These are phyloP conservation scores for Pangasius krempfi DNA, from an alignment of 2,797 vertebrate genomes.

Conservation along the genomic window DNA sequence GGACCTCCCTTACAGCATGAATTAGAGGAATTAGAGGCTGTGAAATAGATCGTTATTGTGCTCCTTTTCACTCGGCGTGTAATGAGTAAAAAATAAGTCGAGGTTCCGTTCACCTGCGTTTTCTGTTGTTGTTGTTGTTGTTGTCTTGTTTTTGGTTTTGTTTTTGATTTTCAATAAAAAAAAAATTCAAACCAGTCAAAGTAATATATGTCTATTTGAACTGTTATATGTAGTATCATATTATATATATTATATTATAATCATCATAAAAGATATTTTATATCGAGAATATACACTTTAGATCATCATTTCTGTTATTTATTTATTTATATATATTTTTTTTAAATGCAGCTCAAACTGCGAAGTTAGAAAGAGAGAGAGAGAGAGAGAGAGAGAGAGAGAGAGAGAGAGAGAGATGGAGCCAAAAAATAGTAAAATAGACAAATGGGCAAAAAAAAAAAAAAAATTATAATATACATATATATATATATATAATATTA, in stretches of 20 bases:
- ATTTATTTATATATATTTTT: neutral
- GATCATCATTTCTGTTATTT: neutral
- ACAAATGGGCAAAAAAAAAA: neutral
- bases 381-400: neutral
- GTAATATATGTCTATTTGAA: neutral
- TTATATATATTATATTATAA: neutral
- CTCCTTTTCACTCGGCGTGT: neutral
- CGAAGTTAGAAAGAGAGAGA: neutral
- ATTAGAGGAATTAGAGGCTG: conserved; percentile 4
- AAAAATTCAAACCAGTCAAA: neutral
- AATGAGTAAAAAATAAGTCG: neutral
- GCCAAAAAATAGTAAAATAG: neutral
- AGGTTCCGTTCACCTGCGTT: neutral
- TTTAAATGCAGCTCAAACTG: neutral
- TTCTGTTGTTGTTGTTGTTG: neutral
- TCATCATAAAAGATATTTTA: neutral
- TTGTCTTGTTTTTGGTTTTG: no score
- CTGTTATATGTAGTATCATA: neutral
- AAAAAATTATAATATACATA: neutral
- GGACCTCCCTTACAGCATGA: conserved; percentile 33
- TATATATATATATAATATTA: neutral
- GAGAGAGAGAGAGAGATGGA: neutral
- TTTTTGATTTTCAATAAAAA: neutral
- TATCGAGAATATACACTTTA: no score
- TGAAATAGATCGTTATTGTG: conserved; percentile 21